A percentile compares a stretch with the other conserved stretches of the same genome.
Conservation (phyloP, 2,888 invertebrate genomes). For the Orthosia incerta region DNA sequence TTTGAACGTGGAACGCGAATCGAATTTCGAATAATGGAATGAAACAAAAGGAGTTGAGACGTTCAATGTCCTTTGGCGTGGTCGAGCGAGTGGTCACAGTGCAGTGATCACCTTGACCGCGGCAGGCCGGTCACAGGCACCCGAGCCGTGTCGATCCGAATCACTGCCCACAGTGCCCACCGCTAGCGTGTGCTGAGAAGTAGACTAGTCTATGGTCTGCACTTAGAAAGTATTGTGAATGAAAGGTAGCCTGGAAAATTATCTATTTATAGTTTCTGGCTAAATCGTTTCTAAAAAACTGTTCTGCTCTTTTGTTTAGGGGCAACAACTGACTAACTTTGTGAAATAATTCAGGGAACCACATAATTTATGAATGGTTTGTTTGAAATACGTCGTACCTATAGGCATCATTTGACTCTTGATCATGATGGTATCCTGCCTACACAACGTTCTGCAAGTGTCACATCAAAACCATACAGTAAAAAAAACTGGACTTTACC, state of each 20-base stretch:
- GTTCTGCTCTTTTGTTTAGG: neutral
- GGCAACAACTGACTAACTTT: neutral
- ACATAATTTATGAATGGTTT: neutral
- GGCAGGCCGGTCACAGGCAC: slow-evolving; percentile 70
- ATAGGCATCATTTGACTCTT: neutral
- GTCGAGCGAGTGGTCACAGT: slow-evolving; percentile 71
- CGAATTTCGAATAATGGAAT: slow-evolving; percentile 46
- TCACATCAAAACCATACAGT: neutral
- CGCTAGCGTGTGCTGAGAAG: slow-evolving; percentile 66
- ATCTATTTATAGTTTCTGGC: neutral
- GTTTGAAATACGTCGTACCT: neutral
- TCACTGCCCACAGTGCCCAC: slow-evolving; percentile 71
- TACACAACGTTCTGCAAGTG: neutral
- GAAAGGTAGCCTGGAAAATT: slow-evolving; percentile 24
- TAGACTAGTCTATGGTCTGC: slow-evolving; percentile 31
- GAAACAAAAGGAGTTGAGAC: slow-evolving; percentile 53
- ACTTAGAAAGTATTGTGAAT: slow-evolving; percentile 54
- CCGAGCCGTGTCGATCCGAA: slow-evolving; percentile 64
- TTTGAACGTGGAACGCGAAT: slow-evolving; percentile 54
- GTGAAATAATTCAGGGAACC: neutral
- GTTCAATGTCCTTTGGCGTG: slow-evolving; percentile 64
- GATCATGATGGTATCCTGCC: too few species aligned
- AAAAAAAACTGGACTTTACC: neutral
- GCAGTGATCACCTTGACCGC: slow-evolving; percentile 79
- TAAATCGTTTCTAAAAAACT: neutral